Percentiles rank a stretch among this genome's conserved stretches.
phyloP scores from a whole-genome alignment of 2,888 invertebrate genomes.

The Pediacus dermestoides region DNA sequence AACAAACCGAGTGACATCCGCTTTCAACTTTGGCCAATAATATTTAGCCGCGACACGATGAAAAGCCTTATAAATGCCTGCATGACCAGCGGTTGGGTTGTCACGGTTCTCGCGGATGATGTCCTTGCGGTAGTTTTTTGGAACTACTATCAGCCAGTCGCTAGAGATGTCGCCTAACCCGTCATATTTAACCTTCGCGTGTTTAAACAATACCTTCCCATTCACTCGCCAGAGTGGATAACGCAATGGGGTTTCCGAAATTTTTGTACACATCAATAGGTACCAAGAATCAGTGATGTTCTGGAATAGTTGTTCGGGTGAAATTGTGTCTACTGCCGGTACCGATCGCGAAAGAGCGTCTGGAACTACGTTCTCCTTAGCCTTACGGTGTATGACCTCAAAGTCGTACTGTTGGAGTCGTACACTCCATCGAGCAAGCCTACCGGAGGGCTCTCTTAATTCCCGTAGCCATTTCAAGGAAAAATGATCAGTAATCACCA shows the following conservation, averaged over 20 bases:
- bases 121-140: constrained; percentile 3
- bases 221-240: background rate
- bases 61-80: constrained; percentile 13
- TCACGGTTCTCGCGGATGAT: background rate
- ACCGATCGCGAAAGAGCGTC: constrained; percentile 19
- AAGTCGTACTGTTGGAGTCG: constrained; percentile 21
- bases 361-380: constrained; percentile 20
- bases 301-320: background rate
- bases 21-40: constrained; percentile 17
- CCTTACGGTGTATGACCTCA: constrained; percentile 20
- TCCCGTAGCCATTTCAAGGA: constrained; percentile 21
- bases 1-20: constrained; percentile 15
- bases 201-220: constrained; percentile 1
- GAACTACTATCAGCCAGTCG: constrained; percentile 12
- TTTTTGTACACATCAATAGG: constrained; percentile 6
- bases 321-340: constrained; percentile 10
- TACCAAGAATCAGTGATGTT: constrained; percentile 15
- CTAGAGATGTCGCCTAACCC: no score
- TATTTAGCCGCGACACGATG: constrained; percentile 8
- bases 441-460: constrained; percentile 21
- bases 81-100: constrained; percentile 6
- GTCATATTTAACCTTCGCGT: no score
- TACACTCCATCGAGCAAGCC: constrained; percentile 22
- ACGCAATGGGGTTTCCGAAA: background rate
- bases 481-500: constrained; percentile 23